Evolutionary conservation across 2,888 invertebrate genomes (phyloP).

Genomic region (Dichetophora obliterata): DNA sequence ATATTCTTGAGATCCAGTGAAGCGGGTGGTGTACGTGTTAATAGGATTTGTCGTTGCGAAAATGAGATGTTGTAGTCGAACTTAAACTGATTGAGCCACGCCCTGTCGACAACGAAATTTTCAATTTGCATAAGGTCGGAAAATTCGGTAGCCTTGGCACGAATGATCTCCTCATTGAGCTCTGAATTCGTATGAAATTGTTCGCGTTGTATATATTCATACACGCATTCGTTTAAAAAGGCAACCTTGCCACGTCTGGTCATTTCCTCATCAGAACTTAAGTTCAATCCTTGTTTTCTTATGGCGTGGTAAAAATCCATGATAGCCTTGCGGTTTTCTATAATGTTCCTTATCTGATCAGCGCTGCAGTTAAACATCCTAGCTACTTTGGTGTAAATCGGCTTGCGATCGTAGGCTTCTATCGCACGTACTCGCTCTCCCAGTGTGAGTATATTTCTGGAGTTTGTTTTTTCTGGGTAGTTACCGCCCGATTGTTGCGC

Average conservation of each 20-base stretch:
- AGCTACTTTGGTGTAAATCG: slow-evolving; percentile 66
- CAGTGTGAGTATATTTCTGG: slow-evolving; percentile 62
- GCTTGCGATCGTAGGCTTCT: slow-evolving; percentile 62
- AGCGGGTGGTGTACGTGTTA: slow-evolving; percentile 57
- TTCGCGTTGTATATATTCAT: slow-evolving; percentile 63
- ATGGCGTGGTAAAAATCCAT: slow-evolving; percentile 62
- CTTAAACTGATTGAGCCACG: slow-evolving; percentile 64
- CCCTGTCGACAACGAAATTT: slow-evolving; percentile 58
- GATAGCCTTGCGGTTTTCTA: slow-evolving; percentile 61
- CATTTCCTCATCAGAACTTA: slow-evolving; percentile 52
- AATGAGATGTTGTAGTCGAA: slow-evolving; percentile 60
- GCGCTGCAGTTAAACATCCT: slow-evolving; percentile 66
- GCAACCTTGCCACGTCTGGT: slow-evolving; percentile 58
- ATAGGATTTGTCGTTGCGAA: slow-evolving; percentile 59
- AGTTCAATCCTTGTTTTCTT: slow-evolving; percentile 45
- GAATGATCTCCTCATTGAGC: slow-evolving; percentile 60
- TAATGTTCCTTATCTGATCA: slow-evolving; percentile 66
- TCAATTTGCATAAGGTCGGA: slow-evolving; percentile 58
- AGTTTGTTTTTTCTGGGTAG: slow-evolving; percentile 57
- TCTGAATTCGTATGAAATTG: slow-evolving; percentile 59
- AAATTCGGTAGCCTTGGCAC: slow-evolving; percentile 60
- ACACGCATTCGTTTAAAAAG: slow-evolving; percentile 64
- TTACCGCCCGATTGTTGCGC: slow-evolving; percentile 38
- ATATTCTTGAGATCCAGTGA: slow-evolving; percentile 61
- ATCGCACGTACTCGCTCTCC: slow-evolving; percentile 65